Evolutionary conservation across 2,888 invertebrate species (phyloP).

Genomic region (Ctenicera cuprea): DNA sequence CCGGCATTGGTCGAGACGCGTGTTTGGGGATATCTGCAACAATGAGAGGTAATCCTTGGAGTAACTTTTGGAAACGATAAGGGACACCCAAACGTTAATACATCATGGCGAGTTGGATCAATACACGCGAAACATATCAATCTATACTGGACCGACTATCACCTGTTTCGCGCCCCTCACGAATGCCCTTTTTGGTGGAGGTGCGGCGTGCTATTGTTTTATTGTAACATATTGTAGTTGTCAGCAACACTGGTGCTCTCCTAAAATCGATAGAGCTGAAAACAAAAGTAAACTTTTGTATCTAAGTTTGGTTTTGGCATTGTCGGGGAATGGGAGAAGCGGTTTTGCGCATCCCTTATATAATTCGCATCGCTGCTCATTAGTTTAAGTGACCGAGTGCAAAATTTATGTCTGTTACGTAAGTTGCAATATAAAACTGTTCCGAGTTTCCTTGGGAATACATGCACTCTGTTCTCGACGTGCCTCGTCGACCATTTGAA

Average conservation of each 20-base stretch:
- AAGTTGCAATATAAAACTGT: conserved; percentile 30
- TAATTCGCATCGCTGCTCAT: conserved; percentile 33
- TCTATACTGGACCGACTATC: conserved; percentile 31
- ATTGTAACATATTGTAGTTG: conserved; percentile 32
- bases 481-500: conserved; percentile 39
- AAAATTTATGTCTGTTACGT: conserved; percentile 31
- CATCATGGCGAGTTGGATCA: conserved; percentile 25
- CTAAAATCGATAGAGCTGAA: conserved; percentile 31
- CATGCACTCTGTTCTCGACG: conserved; percentile 36
- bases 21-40: conserved; percentile 23
- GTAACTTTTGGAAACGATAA: conserved; percentile 8
- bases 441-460: conserved; percentile 32
- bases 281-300: conserved; percentile 35
- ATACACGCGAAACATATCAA: conserved; percentile 29
- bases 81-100: conserved; percentile 12
- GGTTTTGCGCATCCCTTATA: conserved; percentile 19
- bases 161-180: conserved; percentile 27
- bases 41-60: conserved; percentile 7
- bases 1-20: conserved; percentile 15
- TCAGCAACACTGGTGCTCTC: conserved; percentile 28
- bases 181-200: conserved; percentile 26
- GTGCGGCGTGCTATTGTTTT: conserved; percentile 31
- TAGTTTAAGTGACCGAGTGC: conserved; percentile 36
- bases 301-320: conserved; percentile 25
- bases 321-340: conserved; percentile 11